Evolutionary conservation across 2,797 vertebrate genomes (phyloP).

Genomic region (Gila robusta): DNA sequence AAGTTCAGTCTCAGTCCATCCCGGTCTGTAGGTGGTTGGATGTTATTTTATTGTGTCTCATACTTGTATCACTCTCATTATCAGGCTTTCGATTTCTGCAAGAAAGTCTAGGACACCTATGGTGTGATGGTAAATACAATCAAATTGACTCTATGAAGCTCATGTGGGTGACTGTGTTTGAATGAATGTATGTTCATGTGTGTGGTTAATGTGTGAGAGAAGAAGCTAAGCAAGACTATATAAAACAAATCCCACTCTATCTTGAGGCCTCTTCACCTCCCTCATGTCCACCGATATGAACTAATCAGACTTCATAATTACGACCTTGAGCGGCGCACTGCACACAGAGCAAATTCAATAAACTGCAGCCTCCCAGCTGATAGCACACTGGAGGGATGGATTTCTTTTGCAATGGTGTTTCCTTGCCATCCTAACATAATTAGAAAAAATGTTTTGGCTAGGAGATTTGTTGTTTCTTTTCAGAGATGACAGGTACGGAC

Average conservation of each 20-base stretch:
- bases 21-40: not conserved
- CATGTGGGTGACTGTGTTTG: not conserved
- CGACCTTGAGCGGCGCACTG: conserved; percentile 27
- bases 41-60: not conserved
- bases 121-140: not conserved
- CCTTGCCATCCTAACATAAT: not conserved
- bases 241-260: conserved; percentile 30
- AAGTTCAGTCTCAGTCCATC: not conserved
- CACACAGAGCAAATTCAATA: conserved; percentile 49
- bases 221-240: conserved; percentile 23
- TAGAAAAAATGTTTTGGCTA: not conserved
- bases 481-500: not conserved
- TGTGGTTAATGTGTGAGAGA: conserved; percentile 4
- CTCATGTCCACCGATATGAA: conserved; percentile 35
- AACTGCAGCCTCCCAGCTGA: conserved; percentile 19
- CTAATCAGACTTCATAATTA: conserved; percentile 53
- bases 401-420: conserved; percentile 25
- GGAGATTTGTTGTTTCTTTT: conserved; percentile 16
- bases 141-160: conserved; percentile 9
- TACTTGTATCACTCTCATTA: not conserved
- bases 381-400: conserved; percentile 5
- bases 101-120: not conserved
- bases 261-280: conserved; percentile 20
- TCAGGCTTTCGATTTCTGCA: not conserved
- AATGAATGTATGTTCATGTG: not conserved